Evolutionary conservation across 2,797 vertebrate genomes (phyloP).

Genomic region (Neosilurus hyrtlii): DNA sequence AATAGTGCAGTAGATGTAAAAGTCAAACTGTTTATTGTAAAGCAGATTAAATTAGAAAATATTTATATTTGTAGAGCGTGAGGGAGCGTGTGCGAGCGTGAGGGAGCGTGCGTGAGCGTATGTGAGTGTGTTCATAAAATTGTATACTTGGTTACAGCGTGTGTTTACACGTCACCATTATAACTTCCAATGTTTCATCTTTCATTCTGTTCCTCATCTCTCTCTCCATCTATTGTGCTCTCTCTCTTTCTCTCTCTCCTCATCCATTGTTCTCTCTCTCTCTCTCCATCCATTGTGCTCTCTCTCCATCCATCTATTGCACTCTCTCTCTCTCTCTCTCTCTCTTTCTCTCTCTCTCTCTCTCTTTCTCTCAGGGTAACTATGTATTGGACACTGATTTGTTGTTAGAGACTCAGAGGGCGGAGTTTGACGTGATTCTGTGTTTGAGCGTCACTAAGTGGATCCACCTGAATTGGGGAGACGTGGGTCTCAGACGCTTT

Average conservation of each 20-base stretch:
- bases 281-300: not conserved
- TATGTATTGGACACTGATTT: slow-evolving; percentile 85
- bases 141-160: no score
- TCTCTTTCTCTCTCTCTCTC: not conserved
- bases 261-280: not conserved
- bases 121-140: no score
- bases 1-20: not conserved
- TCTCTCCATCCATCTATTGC: not conserved
- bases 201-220: no score
- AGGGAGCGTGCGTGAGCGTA: not conserved
- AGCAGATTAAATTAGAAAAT: not conserved
- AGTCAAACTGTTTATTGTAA: not conserved
- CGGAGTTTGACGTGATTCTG: slow-evolving; percentile 87
- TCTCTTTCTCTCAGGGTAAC: slow-evolving; percentile 78
- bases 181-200: not conserved
- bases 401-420: slow-evolving; percentile 77
- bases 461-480: slow-evolving; percentile 95
- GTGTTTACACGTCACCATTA: no score
- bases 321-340: not conserved
- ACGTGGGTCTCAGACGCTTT: slow-evolving; percentile 82
- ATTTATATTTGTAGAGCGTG: no score
- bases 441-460: slow-evolving; percentile 92
- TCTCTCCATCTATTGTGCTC: not conserved
- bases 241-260: not conserved
- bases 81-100: no score